Percentiles rank a stretch among this genome's conserved stretches.
phyloP scores from a whole-genome alignment of 1,140 invertebrate species.

The Drosophila aff. region DNA sequence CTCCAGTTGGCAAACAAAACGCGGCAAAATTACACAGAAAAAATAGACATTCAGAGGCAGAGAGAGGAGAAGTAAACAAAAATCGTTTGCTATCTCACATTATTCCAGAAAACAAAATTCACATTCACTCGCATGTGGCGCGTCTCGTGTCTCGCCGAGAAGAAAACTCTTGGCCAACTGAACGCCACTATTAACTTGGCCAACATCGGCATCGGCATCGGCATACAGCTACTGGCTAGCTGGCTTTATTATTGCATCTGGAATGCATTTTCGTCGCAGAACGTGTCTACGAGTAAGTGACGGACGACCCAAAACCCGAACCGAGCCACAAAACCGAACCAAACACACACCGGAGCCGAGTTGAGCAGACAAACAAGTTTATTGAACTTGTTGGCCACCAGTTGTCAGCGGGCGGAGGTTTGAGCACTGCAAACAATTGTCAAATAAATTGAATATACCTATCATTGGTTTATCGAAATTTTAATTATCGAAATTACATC shows the following conservation, averaged over 20 bases:
- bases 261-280: slow-evolving; percentile 35
- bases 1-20: slow-evolving; percentile 48
- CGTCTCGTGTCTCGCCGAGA: slow-evolving; percentile 14
- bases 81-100: slow-evolving; percentile 20
- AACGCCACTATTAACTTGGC: slow-evolving; percentile 10
- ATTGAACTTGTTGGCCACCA: slow-evolving; percentile 69
- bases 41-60: neutral
- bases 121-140: slow-evolving; percentile 17
- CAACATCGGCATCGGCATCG: slow-evolving; percentile 1
- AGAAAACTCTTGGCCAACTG: slow-evolving; percentile 40
- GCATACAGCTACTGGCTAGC: neutral
- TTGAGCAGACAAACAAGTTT: slow-evolving; percentile 66
- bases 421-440: slow-evolving; percentile 17
- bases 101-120: slow-evolving; percentile 22
- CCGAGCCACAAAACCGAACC: slow-evolving; percentile 19
- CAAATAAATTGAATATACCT: neutral
- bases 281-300: slow-evolving; percentile 20
- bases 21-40: slow-evolving; percentile 4
- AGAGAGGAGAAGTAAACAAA: neutral
- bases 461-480: neutral
- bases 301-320: slow-evolving; percentile 17
- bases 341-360: slow-evolving; percentile 18
- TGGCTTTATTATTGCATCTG: slow-evolving; percentile 33
- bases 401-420: slow-evolving; percentile 3
- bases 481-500: neutral